Evolutionary conservation across 2,888 invertebrate genomes (phyloP), one percentile per base, ranked within the genome.

Genomic region (Drosophila robusta): DNA sequence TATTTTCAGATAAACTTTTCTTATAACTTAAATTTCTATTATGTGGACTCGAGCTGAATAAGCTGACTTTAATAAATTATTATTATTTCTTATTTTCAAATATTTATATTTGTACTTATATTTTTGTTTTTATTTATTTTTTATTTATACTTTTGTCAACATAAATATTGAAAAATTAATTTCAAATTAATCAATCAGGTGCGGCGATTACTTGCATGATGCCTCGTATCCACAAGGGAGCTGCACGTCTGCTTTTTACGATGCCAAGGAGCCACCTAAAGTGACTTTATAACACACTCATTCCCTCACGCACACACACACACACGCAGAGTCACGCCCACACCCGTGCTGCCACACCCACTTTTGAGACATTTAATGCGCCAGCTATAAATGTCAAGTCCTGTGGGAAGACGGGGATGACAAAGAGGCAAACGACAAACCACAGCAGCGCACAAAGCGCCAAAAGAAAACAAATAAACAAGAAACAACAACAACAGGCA

Each of bases 321-420:
- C 16, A 29, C 36, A 39, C 52, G 36, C 9, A 49, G 29, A 45
- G 16, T 34, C 57, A 54, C 55, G 42, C 49, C 32, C 46, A 24
- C 24, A 22, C 51, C 39, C 39, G 61, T 45, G 12, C 2, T 47
- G 60, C 47, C 60, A 47, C 65, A 29, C 51, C 66, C 70, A 63
- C 69, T 62, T 75, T 70, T 62, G 69, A 80, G 75, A 75, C 72
- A 76, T 69, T 86, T 86, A 84, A 84, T 86, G 83, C 68, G 58
- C 45, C 60, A 71, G 83, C 86, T 73, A 83, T 80, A 84, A 84
- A 84, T 84, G 83, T 83, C 83, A 86, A 86, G 80, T 82, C 80
- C 67, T 78, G 46, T 50, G 72, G 65, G 70, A 42, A 39, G 57
- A 47, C 45, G 61, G 55, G 61, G 47, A 73, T 74, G 78, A 70